These are phyloP conservation scores for Synchiropus splendidus DNA, from an alignment of 2,113 vertebrate species.

Conservation along the genomic window DNA sequence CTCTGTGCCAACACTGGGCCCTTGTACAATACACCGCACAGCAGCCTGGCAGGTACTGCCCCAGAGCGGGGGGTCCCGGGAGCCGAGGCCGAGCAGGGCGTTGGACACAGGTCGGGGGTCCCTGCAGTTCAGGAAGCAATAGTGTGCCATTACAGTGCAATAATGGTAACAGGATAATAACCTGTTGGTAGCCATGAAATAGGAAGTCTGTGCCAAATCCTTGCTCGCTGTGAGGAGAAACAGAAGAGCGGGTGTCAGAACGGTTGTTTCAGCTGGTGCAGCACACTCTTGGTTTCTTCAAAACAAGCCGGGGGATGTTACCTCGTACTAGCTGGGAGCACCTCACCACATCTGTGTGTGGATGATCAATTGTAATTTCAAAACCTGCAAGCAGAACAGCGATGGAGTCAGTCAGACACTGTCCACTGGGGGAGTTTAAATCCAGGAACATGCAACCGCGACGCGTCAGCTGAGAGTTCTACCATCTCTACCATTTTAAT, in stretches of 20 bases:
- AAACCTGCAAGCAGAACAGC: slow-evolving; percentile 75
- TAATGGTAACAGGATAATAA: slow-evolving; percentile 99
- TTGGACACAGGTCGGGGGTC: slow-evolving; percentile 90
- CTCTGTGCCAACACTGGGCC: slow-evolving; percentile 83
- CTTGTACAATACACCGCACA: slow-evolving; percentile 96
- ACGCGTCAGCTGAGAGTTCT: no score
- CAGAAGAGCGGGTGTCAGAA: slow-evolving; percentile 17
- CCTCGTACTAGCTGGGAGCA: slow-evolving; percentile 99
- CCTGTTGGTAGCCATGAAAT: slow-evolving; percentile 99
- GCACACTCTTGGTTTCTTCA: slow-evolving; percentile 2
- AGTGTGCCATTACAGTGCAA: slow-evolving; percentile 99
- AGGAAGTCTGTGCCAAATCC: slow-evolving; percentile 99
- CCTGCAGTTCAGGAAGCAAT: slow-evolving; percentile 99
- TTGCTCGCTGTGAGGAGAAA: slow-evolving; percentile 86
- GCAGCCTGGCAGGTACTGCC: slow-evolving; percentile 75
- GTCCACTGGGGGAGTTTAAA: no score
- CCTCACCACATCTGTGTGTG: slow-evolving; percentile 99
- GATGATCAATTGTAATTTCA: slow-evolving; percentile 99
- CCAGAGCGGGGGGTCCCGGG: slow-evolving; percentile 67
- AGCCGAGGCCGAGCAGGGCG: slow-evolving; percentile 80
- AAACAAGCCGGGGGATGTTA: slow-evolving; percentile 43
- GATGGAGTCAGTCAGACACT: slow-evolving; percentile 1
- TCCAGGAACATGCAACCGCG: no score
- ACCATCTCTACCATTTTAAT: no score
- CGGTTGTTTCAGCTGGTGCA: background rate